Conservation (phyloP, 1,140 invertebrate genomes). For the Papilio dardanus region DNA sequence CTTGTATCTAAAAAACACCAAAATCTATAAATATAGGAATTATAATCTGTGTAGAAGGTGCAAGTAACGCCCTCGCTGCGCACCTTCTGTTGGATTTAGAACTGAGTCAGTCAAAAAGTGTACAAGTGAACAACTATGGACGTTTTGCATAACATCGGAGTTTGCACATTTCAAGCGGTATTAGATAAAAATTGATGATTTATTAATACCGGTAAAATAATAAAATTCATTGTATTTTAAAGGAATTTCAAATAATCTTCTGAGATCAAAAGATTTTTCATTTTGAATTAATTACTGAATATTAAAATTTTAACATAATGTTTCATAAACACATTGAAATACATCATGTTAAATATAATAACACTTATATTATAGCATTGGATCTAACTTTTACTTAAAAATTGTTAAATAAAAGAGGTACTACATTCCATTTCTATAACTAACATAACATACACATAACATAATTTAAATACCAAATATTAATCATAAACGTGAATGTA, state of each 20-base stretch:
- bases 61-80: background rate
- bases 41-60: background rate
- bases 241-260: background rate
- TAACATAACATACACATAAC: slow-evolving; percentile 1
- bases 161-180: too few relatives aligned
- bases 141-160: too few relatives aligned
- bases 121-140: too few relatives aligned
- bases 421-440: slow-evolving; percentile 12
- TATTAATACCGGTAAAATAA: too few relatives aligned
- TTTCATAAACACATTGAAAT: background rate
- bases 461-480: slow-evolving; percentile 1
- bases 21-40: background rate
- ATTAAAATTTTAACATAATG: background rate
- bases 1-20: background rate
- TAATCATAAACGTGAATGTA: background rate
- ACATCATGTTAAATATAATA: background rate
- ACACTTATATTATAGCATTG: background rate
- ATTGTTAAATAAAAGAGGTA: slow-evolving; percentile 1
- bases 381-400: background rate
- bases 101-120: too few relatives aligned
- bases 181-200: too few relatives aligned
- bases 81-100: too few relatives aligned
- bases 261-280: background rate
- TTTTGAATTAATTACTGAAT: background rate
- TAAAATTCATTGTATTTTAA: background rate